Base-by-base conservation (phyloP, 2,113 vertebrate genomes). In the Leptobrachium leishanense region DNA sequence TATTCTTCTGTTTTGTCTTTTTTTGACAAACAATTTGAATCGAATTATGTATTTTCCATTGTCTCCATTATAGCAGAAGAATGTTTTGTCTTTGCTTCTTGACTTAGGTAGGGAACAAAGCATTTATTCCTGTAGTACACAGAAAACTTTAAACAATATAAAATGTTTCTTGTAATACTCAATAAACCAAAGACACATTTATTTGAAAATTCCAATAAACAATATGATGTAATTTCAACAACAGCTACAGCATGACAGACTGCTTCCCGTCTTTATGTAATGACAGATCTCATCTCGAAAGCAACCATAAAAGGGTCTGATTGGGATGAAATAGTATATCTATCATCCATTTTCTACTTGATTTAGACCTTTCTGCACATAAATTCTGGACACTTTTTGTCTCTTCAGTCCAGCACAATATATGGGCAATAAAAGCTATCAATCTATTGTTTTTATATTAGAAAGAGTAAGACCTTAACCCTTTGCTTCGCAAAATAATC, bases 211-310 rank as follows among this genome's bases (percentile, higher is more conserved):
- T 55, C 70, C 77, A 79, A 79, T 79, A 79, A 72, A 79, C 77
- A 79, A 79, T 79, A 79, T 73, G 77, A 79, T 79, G 70, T 66
- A 79, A 79, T 79, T 73, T 79, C 70, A 72, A 68, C 70, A 79
- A 79, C 15, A 68, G 68, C 70, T 57, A 50, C 50, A 41, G 63
- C 40, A 68, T 79, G 77, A 79, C 70, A 79, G 70, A 79, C 69
- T 74, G 77, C 72, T 70, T 64, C 65, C 40, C 74, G 70, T 67
- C 63, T 73, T 79, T 67, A 68, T 72, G 77, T 73, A 66, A 79
- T 79, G 77, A 79, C 77, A 79, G 77, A 79, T 79, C 65, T 72
- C 77, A 67, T 73, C 77, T 79, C 46, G 3, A 74, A 79, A 64
- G 70, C 63, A 59, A 40, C 63, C 63, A 79, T 79, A 79, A 79